Percentiles rank a stretch among this genome's conserved stretches.
These are phyloP conservation scores for Sarcophaga bullata DNA, from an alignment of 1,140 invertebrate species.

Conservation along the genomic window DNA sequence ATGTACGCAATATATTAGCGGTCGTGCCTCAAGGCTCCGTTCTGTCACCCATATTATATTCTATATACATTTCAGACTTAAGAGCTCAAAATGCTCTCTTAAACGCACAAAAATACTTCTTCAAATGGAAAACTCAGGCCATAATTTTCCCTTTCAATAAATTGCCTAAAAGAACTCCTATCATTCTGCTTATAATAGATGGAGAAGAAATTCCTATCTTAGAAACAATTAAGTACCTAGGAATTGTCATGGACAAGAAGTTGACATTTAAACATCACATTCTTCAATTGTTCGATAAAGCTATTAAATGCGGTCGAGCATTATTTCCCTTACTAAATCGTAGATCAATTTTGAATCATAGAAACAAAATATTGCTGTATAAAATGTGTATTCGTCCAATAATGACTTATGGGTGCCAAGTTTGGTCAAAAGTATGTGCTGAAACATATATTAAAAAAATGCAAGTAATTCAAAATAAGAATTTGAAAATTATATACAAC, in stretches of 20 bases:
- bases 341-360: too few relatives aligned
- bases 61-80: not conserved
- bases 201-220: not conserved
- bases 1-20: not conserved
- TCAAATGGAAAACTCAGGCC: not conserved
- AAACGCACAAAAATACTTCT: not conserved
- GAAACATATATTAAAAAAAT: not conserved
- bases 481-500: not conserved
- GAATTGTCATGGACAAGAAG: not conserved
- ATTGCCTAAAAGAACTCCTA: not conserved
- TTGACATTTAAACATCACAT: conserved; percentile 4
- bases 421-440: too few relatives aligned
- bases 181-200: too few relatives aligned
- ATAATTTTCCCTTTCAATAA: not conserved
- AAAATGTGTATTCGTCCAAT: too few relatives aligned
- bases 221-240: not conserved
- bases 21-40: not conserved
- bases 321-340: not conserved
- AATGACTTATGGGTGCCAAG: too few relatives aligned
- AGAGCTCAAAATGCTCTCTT: too few relatives aligned
- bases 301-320: not conserved
- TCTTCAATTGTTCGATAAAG: not conserved
- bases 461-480: not conserved
- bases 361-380: too few relatives aligned
- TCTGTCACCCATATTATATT: not conserved